These are phyloP conservation scores for Laspeyria flexula DNA, from an alignment of 2,888 invertebrate species.

Conservation along the genomic window DNA sequence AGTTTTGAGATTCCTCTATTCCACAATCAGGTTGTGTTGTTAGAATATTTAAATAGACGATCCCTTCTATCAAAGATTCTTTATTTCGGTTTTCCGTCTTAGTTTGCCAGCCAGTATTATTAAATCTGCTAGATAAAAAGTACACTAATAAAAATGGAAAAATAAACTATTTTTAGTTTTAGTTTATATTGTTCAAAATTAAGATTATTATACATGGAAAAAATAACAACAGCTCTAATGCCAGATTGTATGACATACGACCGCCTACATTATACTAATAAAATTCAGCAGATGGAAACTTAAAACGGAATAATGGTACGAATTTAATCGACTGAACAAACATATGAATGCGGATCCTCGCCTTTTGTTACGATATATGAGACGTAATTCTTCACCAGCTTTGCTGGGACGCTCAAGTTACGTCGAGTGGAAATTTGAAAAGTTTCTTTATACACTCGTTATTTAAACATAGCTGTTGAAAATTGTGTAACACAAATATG, in stretches of 20 bases:
- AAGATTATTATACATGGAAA: too few species aligned
- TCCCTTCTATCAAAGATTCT: too few species aligned
- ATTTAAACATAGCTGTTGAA: slow-evolving; percentile 24
- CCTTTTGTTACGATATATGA: slow-evolving; percentile 50
- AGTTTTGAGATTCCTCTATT: too few species aligned
- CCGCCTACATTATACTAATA: slow-evolving; percentile 31
- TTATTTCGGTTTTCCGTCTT: too few species aligned
- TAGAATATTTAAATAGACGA: too few species aligned
- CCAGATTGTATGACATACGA: neutral
- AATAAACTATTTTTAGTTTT: too few species aligned
- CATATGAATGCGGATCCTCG: slow-evolving; percentile 44
- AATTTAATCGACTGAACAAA: slow-evolving; percentile 51
- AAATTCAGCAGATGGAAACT: slow-evolving; percentile 40
- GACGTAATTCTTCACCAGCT: slow-evolving; percentile 45
- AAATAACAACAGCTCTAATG: neutral
- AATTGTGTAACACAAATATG: slow-evolving; percentile 24
- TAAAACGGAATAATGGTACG: slow-evolving; percentile 43
- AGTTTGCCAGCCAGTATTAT: too few species aligned
- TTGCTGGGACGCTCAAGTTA: slow-evolving; percentile 30
- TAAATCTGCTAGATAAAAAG: too few species aligned
- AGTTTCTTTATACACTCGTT: slow-evolving; percentile 41
- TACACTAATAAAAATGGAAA: too few species aligned
- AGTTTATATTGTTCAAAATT: too few species aligned
- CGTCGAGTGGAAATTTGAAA: slow-evolving; percentile 47
- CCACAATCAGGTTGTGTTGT: too few species aligned